phyloP scores from a whole-genome alignment of 2,888 invertebrate genomes.

The Argyresthia goedartella region DNA sequence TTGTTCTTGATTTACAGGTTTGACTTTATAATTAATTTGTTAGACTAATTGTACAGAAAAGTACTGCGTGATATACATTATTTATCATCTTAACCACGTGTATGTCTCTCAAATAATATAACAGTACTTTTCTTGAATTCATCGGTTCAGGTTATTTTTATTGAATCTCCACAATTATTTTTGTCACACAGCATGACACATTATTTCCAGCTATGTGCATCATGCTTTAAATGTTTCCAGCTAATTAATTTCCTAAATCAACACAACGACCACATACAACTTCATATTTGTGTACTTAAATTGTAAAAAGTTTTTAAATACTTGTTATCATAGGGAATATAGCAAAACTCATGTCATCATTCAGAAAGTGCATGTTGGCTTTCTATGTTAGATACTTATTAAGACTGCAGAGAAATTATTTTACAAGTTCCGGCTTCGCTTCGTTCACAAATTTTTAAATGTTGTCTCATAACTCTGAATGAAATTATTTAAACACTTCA shows the following conservation, averaged over 20 bases:
- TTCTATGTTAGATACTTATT: slow-evolving; percentile 53
- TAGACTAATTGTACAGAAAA: slow-evolving; percentile 36
- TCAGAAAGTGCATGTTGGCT: slow-evolving; percentile 57
- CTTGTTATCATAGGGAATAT: neutral
- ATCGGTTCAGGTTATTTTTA: slow-evolving; percentile 16
- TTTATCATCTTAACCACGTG: neutral
- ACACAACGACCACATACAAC: neutral
- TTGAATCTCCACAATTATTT: neutral
- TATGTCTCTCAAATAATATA: neutral
- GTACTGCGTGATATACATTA: slow-evolving; percentile 26
- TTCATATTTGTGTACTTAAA: too few species aligned
- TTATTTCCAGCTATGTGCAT: slow-evolving; percentile 55
- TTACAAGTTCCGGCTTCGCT: too few species aligned
- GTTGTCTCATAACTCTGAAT: slow-evolving; percentile 9
- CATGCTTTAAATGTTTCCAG: slow-evolving; percentile 64
- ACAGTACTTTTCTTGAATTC: slow-evolving; percentile 49
- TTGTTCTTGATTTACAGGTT: slow-evolving; percentile 40
- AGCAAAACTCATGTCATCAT: neutral
- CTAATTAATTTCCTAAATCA: neutral
- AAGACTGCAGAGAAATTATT: too few species aligned
- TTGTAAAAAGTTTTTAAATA: too few species aligned
- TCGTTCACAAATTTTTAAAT: too few species aligned
- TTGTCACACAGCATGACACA: slow-evolving; percentile 56
- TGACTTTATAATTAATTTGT: slow-evolving; percentile 32
- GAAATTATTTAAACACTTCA: slow-evolving; percentile 23